phyloP scores from a whole-genome alignment of 2,797 vertebrate genomes.

The Xenops minutus region DNA sequence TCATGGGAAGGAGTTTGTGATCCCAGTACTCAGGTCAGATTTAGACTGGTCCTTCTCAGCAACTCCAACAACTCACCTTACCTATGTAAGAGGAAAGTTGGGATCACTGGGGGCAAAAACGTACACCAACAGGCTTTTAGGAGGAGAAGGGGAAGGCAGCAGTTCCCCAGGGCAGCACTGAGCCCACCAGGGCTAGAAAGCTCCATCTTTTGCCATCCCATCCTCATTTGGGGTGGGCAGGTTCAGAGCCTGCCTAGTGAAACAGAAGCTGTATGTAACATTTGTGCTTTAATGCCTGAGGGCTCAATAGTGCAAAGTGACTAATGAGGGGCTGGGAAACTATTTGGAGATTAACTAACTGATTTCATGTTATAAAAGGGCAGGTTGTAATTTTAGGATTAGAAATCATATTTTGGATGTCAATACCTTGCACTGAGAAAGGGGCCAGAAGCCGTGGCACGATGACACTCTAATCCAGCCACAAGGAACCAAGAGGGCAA shows the following conservation, averaged over 20 bases:
- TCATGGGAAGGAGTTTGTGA: neutral
- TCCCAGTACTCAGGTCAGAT: fast-evolving
- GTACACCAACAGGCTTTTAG: neutral
- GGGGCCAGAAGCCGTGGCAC: neutral
- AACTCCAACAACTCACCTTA: fast-evolving
- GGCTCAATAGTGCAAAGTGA: neutral
- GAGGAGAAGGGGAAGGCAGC: neutral
- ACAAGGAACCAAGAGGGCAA: neutral
- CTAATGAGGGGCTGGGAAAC: neutral
- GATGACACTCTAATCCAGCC: fast-evolving
- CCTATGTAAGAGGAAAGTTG: fast-evolving
- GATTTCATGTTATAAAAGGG: neutral
- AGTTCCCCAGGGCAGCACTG: neutral
- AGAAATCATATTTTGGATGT: neutral
- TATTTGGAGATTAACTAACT: neutral
- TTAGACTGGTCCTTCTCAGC: neutral
- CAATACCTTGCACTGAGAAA: neutral
- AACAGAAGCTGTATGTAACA: neutral
- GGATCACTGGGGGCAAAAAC: neutral
- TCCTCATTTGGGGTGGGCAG: neutral
- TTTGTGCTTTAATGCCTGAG: neutral
- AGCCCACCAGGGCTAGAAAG: fast-evolving
- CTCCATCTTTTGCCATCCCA: neutral
- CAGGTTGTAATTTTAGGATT: neutral
- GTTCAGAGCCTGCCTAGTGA: neutral